Percentiles rank a stretch among this genome's conserved stretches.
Conservation (phyloP, 2,888 invertebrate species). For the Cylloceria caligata region DNA sequence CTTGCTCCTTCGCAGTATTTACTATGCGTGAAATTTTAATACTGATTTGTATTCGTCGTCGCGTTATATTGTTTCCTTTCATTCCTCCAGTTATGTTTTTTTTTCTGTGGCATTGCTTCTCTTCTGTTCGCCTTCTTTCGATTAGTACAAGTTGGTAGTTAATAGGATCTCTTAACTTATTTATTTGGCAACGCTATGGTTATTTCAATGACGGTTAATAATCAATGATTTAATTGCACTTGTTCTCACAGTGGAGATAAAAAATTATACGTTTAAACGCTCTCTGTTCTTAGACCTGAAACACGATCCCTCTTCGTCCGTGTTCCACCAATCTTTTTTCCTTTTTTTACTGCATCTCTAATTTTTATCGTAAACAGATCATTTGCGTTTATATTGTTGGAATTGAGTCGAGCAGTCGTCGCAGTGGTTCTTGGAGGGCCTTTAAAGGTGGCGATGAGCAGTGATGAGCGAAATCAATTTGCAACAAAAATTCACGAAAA, state of each 20-base stretch:
- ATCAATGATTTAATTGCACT: constrained; percentile 73
- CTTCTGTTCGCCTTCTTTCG: constrained; percentile 9
- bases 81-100: constrained; percentile 1
- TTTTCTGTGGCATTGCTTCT: constrained; percentile 1
- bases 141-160: constrained; percentile 42
- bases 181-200: constrained; percentile 74
- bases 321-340: constrained; percentile 17
- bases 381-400: constrained; percentile 36
- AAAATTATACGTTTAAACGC: constrained; percentile 55
- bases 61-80: constrained; percentile 26
- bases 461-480: constrained; percentile 50
- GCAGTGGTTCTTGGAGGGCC: constrained; percentile 50
- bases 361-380: constrained; percentile 28
- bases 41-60: constrained; percentile 64
- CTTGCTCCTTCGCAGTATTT: constrained; percentile 36
- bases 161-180: constrained; percentile 64
- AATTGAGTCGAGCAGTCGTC: constrained; percentile 43
- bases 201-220: constrained; percentile 62
- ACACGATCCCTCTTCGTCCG: constrained; percentile 1
- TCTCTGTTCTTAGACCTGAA: constrained; percentile 16
- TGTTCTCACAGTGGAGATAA: constrained; percentile 69
- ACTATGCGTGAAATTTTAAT: constrained; percentile 59
- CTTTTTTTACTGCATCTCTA: constrained; percentile 3
- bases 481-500: constrained; percentile 20
- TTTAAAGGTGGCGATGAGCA: constrained; percentile 40